Conservation (phyloP, 2,113 vertebrate genomes). For the Lonchura striata region DNA sequence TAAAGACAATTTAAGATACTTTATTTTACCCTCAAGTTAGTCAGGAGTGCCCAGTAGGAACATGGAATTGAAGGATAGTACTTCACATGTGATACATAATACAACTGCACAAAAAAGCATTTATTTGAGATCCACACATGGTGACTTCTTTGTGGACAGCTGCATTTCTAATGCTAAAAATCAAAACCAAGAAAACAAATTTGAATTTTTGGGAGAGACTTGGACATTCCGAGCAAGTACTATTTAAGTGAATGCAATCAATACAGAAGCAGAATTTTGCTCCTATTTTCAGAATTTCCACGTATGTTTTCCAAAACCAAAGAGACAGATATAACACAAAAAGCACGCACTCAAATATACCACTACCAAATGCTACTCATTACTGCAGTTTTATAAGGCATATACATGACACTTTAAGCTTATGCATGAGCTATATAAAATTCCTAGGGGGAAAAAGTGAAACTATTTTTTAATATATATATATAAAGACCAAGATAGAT, state of each 20-base stretch:
- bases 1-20: not conserved
- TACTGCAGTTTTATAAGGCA: not conserved
- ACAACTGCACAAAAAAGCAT: not conserved
- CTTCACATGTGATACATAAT: not conserved
- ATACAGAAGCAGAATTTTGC: not conserved
- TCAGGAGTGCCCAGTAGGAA: not conserved
- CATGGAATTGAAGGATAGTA: not conserved
- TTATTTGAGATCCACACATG: not conserved
- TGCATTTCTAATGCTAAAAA: not conserved
- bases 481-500: not conserved
- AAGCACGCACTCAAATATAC: not conserved
- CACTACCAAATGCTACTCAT: not conserved
- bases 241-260: not conserved
- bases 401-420: not conserved
- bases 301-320: not conserved
- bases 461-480: not conserved
- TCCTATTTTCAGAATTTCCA: not conserved
- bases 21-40: not conserved
- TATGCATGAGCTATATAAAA: not conserved
- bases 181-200: not conserved
- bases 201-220: not conserved
- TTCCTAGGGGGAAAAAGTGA: accelerated
- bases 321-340: not conserved
- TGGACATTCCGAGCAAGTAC: not conserved
- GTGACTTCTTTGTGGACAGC: not conserved